Evolutionary conservation across 2,113 vertebrate species (phyloP), one percentile per base, ranked within the genome.

Genomic region (Felis chaus): DNA sequence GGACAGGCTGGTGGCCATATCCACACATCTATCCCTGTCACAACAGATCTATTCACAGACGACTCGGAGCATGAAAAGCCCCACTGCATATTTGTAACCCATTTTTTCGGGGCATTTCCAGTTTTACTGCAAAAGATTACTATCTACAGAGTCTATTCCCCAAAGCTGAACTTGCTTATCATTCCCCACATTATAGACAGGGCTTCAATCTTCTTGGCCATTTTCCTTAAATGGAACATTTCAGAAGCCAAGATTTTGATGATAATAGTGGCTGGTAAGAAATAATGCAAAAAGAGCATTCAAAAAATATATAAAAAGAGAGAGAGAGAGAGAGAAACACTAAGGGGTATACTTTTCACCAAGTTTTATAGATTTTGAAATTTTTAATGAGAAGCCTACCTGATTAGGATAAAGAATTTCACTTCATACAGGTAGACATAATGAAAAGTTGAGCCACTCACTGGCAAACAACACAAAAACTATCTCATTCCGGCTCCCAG

Each of bases 81-180:
- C 3, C 1, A 2, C 36, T 27, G 48, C 18, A 4, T 31, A 12
- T 31, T 31, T 18, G 29, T 68, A 39, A 74, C 36, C 66, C 57
- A 48, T 83, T 83, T 89, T 78, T 83, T 76, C 21, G 3, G 41
- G 66, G 66, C 48, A 0, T 87, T 41, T 11, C 14, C 16, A 13
- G 27, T 25, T 53, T 55, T 9, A 18, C 55, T n/a, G 0, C 11
- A 23, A 21, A 65, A 27, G 18, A 50, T 61, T 0, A 0, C 31
- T 7, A 2, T 39, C 33, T 0, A 3, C 0, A 14, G 23, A 57
- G 12, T 1, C 1, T 18, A 10, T 13, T 25, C 7, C 71, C n/a
- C n/a, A 16, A 19, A 7, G 8, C 55, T 14, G 16, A 73, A 19
- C 14, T 27, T 61, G n/a, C 3, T 68, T 13, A 31, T 68, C 19